phyloP scores from a whole-genome alignment of 53 echinoderm and acorn worm genomes.

The Stichopus horrens region DNA sequence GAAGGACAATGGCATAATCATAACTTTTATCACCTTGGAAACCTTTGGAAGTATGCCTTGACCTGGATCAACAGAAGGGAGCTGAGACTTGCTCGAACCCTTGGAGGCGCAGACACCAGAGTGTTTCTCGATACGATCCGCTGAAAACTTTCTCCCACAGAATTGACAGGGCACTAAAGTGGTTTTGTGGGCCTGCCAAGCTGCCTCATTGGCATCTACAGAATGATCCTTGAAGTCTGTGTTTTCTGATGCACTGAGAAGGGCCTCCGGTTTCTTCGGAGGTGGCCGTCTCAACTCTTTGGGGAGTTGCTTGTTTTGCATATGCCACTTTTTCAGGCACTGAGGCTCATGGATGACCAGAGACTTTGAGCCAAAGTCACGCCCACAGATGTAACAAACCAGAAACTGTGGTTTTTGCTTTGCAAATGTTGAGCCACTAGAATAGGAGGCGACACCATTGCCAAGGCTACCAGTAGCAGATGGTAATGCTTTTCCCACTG shows the following conservation, averaged over 20 bases:
- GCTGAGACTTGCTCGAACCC: neutral
- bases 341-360: constrained; percentile 90
- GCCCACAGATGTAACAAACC: constrained; percentile 91
- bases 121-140: constrained; percentile 83
- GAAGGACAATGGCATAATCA: too few relatives aligned
- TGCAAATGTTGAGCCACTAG: constrained; percentile 27
- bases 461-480: neutral
- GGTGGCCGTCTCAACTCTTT: constrained; percentile 65
- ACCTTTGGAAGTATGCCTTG: neutral
- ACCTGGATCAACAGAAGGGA: neutral
- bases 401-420: constrained; percentile 66
- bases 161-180: constrained; percentile 86
- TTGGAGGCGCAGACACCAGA: constrained; percentile 55
- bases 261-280: constrained; percentile 82
- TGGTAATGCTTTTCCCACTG: neutral
- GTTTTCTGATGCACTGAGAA: constrained; percentile 7
- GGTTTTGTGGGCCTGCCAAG: constrained; percentile 71
- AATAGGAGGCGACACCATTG: neutral
- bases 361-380: constrained; percentile 93
- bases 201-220: constrained; percentile 69
- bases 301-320: constrained; percentile 82
- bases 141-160: constrained; percentile 82
- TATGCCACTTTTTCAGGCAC: constrained; percentile 94
- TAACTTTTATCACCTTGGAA: neutral
- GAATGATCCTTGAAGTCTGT: neutral